Conservation (phyloP, 2,888 invertebrate species). For the Leptogaster cylindrica region DNA sequence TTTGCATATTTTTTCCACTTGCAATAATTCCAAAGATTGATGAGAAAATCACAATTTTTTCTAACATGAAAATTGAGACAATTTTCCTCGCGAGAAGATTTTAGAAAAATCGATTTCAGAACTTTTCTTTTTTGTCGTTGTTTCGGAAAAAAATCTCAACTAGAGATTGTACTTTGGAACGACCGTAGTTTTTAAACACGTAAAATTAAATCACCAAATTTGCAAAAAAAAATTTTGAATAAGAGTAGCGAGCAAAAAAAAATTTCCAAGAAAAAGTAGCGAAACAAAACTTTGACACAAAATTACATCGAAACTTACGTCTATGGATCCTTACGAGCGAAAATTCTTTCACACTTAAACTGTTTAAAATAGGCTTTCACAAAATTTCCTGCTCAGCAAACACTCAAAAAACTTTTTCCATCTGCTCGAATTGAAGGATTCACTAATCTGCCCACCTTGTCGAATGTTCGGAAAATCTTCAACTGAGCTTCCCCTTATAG, state of each 20-base stretch:
- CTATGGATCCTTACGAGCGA: slow-evolving; percentile 11
- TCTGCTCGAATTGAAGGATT: slow-evolving; percentile 8
- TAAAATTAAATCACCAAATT: too few relatives aligned
- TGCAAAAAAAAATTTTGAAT: neutral
- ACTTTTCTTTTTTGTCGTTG: neutral
- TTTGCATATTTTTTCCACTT: slow-evolving; percentile 7
- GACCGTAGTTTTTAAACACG: neutral
- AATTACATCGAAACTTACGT: slow-evolving; percentile 36
- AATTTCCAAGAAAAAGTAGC: neutral
- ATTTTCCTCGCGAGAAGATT: slow-evolving; percentile 13
- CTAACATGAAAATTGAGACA: neutral
- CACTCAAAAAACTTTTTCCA: neutral
- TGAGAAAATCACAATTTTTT: neutral
- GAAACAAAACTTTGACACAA: slow-evolving; percentile 12
- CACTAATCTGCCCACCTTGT: neutral
- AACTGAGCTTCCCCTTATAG: slow-evolving; percentile 26
- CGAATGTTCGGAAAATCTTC: slow-evolving; percentile 19
- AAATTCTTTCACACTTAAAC: neutral
- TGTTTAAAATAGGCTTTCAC: slow-evolving; percentile 1
- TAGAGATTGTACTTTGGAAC: neutral
- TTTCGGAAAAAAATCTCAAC: slow-evolving; percentile 1
- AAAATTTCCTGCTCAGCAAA: neutral
- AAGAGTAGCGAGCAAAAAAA: neutral
- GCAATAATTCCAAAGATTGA: neutral
- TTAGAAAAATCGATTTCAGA: slow-evolving; percentile 30